These are phyloP conservation scores for Anorthoa munda DNA, from an alignment of 2,888 invertebrate genomes.

Conservation along the genomic window DNA sequence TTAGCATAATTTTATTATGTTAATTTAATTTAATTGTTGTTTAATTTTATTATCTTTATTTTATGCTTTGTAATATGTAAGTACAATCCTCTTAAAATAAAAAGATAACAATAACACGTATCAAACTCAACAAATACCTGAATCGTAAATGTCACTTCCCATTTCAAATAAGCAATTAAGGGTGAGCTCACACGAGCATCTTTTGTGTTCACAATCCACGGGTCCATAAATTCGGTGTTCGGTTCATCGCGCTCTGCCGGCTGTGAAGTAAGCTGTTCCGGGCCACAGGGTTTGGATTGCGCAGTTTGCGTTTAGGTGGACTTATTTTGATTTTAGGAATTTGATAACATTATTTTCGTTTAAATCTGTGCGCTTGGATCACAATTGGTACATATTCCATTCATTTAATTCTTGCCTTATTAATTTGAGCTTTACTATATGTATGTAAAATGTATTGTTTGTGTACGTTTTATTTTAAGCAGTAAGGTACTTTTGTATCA, in stretches of 20 bases:
- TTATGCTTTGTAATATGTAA: too few species aligned
- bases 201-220: conserved; percentile 50
- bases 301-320: conserved; percentile 46
- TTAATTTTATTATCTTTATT: too few species aligned
- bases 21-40: too few species aligned
- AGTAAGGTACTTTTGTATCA: too few species aligned
- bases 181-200: conserved; percentile 28
- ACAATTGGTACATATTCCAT: neutral
- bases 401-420: neutral
- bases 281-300: conserved; percentile 45
- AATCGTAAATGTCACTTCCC: conserved; percentile 43
- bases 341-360: neutral
- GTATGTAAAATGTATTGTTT: too few species aligned
- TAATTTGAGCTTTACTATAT: too few species aligned
- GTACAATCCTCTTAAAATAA: neutral
- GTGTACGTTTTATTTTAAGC: too few species aligned
- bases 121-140: conserved; percentile 2
- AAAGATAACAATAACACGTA: neutral
- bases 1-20: too few species aligned
- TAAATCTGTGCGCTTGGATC: too few species aligned
- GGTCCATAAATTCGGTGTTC: conserved; percentile 65
- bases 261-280: conserved; percentile 68
- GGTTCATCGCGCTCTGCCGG: conserved; percentile 66
- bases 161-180: conserved; percentile 51
- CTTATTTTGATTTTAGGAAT: conserved; percentile 25